Base-by-base conservation (phyloP, 2,888 invertebrate genomes). In the Agonopterix alstromeriana region DNA sequence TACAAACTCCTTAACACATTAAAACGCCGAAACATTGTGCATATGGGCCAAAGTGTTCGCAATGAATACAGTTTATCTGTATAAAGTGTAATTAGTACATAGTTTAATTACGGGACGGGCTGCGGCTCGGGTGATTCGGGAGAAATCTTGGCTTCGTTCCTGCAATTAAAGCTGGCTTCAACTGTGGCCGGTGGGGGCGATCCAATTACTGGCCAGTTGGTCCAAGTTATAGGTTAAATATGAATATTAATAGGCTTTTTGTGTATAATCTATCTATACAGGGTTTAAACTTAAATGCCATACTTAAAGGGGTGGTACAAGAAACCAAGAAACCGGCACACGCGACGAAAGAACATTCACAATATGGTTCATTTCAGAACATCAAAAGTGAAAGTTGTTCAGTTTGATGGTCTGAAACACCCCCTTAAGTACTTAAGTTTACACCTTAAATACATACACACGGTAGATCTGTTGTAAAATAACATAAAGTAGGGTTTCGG, bases 31-130 rank as follows among this genome's bases (percentile, higher is more conserved):
- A 46, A 40, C 45, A 40, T 36, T 12, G 45, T 40, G 12, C 46
- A 46, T 35, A 35, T 38, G 14, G 43, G 35, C 41, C 40, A 51
- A 27, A 52, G 59, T 65, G 60, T 61, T 58, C 56, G 65, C 64
- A 71, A 73, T 75, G 77, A 77, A 76, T 78, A 71, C 73, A 67
- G 73, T 74, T 75, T 74, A 72, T 75, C 69, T 63, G 62, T 63
- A 66, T 70, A 73, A 76, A 76, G 68, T 74, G 79, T 82, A 82
- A 83, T 83, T 80, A 83, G 80, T 80, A 78, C 77, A 77, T 81
- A 77, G 81, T 80, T 76, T 82, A 85, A 84, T 83, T 82, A 80
- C 73, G 57, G 62, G 56, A 48, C 65, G 27, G 53, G 70, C 63
- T 59, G 60, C 58, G 61, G 51, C 56, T 61, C 64, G 65, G 77